phyloP scores from a whole-genome alignment of 2,797 vertebrate species.

The Sparus aurata region DNA sequence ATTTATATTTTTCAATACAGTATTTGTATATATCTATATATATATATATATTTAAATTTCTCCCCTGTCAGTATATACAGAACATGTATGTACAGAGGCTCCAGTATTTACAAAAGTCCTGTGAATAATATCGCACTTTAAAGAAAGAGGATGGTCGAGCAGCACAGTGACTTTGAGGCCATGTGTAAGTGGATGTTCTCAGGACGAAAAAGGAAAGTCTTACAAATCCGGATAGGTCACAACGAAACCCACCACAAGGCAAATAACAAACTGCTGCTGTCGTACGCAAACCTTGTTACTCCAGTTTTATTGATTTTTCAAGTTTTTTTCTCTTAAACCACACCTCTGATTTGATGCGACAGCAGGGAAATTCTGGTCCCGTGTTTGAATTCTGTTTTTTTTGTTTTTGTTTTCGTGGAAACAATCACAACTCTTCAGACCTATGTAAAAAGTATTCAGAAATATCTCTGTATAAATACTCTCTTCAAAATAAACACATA shows the following conservation, averaged over 20 bases:
- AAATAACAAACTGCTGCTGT: constrained; percentile 62
- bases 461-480: constrained; percentile 83
- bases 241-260: constrained; percentile 65
- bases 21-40: constrained; percentile 61
- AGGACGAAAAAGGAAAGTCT: constrained; percentile 51
- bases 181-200: constrained; percentile 50
- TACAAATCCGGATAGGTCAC: constrained; percentile 59
- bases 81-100: constrained; percentile 71
- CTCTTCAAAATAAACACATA: constrained; percentile 75
- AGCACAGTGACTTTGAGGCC: constrained; percentile 74
- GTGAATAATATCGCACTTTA: constrained; percentile 63
- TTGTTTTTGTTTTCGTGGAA: constrained; percentile 31
- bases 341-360: constrained; percentile 38
- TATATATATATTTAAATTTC: constrained; percentile 59
- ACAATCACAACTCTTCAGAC: constrained; percentile 62
- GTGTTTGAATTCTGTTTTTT: constrained; percentile 38
- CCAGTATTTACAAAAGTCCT: constrained; percentile 73
- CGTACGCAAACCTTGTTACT: constrained; percentile 45
- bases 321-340: constrained; percentile 41
- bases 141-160: constrained; percentile 62
- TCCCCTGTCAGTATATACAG: constrained; percentile 74
- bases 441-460: constrained; percentile 74
- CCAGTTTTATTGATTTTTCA: constrained; percentile 61
- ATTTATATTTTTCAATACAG: constrained; percentile 63
- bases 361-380: constrained; percentile 71